Evolutionary conservation across 2,113 vertebrate species (phyloP).

Genomic region (Ramphastos sulfuratus): DNA sequence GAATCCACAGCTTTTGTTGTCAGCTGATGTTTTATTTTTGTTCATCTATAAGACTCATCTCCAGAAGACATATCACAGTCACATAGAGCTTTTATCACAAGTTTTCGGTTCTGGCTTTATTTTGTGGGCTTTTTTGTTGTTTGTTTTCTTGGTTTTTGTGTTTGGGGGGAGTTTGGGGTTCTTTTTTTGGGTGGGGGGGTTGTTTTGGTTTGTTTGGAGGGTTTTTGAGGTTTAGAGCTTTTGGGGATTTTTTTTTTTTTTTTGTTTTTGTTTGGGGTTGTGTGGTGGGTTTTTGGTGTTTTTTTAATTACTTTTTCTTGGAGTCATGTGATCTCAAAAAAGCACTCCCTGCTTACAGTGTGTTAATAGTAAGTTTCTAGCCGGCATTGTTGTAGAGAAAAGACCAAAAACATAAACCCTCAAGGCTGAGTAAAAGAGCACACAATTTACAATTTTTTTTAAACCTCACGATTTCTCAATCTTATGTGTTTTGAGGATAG

Average conservation of each 20-base stretch:
- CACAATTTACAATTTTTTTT: not conserved
- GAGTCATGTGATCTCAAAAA: constrained; percentile 31
- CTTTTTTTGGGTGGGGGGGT: too few relatives aligned
- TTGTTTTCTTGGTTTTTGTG: too few relatives aligned
- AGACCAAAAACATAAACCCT: constrained; percentile 31
- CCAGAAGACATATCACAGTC: not conserved
- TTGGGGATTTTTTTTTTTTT: not conserved
- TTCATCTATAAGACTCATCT: not conserved
- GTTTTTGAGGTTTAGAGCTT: too few relatives aligned
- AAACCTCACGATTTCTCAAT: constrained; percentile 50
- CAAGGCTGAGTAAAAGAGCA: constrained; percentile 46
- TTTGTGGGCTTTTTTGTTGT: not conserved
- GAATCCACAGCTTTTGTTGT: not conserved
- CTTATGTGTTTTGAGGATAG: constrained; percentile 36
- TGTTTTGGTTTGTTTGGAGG: too few relatives aligned
- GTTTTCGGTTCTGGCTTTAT: not conserved
- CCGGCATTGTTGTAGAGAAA: not conserved
- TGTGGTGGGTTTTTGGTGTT: too few relatives aligned
- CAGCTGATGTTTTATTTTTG: not conserved
- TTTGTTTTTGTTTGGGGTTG: not conserved
- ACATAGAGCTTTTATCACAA: not conserved
- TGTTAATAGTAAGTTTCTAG: constrained; percentile 38
- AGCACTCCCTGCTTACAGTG: not conserved
- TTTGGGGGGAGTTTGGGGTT: too few relatives aligned
- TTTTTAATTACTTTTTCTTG: not conserved